These are phyloP conservation scores for Odontamblyopus lacepedii DNA, from an alignment of 2,797 vertebrate genomes.

Conservation along the genomic window DNA sequence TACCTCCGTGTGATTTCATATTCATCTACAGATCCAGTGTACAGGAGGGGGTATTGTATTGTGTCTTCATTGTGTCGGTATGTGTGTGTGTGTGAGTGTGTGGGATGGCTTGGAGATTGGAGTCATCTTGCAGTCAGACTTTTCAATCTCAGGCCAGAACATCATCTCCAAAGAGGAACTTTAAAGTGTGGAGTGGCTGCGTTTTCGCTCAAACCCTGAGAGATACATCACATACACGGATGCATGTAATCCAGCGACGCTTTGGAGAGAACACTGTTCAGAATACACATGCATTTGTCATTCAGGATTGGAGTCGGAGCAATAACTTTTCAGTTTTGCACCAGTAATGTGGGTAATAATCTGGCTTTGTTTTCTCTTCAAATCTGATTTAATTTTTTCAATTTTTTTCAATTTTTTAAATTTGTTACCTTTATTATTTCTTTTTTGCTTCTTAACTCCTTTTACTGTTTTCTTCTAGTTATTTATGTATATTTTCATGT, in stretches of 20 bases:
- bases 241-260: slow-evolving; percentile 8
- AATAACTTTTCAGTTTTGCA: not conserved
- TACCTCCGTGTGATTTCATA: slow-evolving; percentile 66
- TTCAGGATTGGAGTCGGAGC: not conserved
- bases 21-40: slow-evolving; percentile 57
- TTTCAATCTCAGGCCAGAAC: slow-evolving; percentile 53
- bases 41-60: slow-evolving; percentile 18
- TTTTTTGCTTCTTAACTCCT: too few relatives aligned
- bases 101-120: slow-evolving; percentile 29
- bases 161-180: slow-evolving; percentile 23
- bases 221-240: slow-evolving; percentile 12
- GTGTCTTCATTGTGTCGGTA: slow-evolving; percentile 21
- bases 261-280: slow-evolving; percentile 3
- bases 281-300: slow-evolving; percentile 16
- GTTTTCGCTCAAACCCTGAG: slow-evolving; percentile 10
- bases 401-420: too few relatives aligned
- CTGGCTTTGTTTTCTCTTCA: not conserved
- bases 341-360: slow-evolving; percentile 1
- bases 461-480: too few relatives aligned
- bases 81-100: slow-evolving; percentile 11
- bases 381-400: not conserved
- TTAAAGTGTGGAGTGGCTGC: slow-evolving; percentile 6
- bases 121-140: slow-evolving; percentile 37
- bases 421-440: too few relatives aligned
- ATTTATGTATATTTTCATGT: too few relatives aligned